A percentile compares a stretch with the other conserved stretches of the same genome.
phyloP scores from a whole-genome alignment of 2,888 invertebrate species.

The Ophioninae sp. region DNA sequence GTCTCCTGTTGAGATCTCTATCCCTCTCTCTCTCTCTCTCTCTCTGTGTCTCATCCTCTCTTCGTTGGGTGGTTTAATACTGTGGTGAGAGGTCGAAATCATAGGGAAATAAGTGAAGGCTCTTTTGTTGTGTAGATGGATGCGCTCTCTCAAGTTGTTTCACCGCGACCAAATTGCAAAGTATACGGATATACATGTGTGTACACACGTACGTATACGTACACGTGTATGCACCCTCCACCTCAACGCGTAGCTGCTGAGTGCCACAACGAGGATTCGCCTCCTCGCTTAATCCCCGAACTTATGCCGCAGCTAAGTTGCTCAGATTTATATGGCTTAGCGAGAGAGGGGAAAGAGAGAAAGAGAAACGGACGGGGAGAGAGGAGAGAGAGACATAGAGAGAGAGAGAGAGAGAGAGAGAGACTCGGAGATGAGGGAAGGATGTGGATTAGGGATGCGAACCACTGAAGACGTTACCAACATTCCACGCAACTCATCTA shows the following conservation, averaged over 20 bases:
- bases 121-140: slow-evolving; percentile 47
- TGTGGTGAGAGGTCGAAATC: slow-evolving; percentile 60
- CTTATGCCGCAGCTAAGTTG: slow-evolving; percentile 79
- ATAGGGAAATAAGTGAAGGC: slow-evolving; percentile 51
- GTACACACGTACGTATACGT: background rate
- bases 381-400: background rate
- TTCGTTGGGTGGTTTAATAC: slow-evolving; percentile 53
- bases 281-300: slow-evolving; percentile 77
- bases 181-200: slow-evolving; percentile 31
- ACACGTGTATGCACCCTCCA: slow-evolving; percentile 12
- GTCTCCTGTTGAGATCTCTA: slow-evolving; percentile 27
- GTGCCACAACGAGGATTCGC: slow-evolving; percentile 68
- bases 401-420: slow-evolving; percentile 32
- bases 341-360: slow-evolving; percentile 57
- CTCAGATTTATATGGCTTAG: slow-evolving; percentile 80
- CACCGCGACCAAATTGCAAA: slow-evolving; percentile 33
- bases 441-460: slow-evolving; percentile 55
- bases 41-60: slow-evolving; percentile 53
- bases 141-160: slow-evolving; percentile 34
- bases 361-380: no score
- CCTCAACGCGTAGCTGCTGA: slow-evolving; percentile 59
- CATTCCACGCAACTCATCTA: slow-evolving; percentile 40
- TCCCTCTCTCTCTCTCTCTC: slow-evolving; percentile 17
- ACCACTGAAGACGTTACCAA: slow-evolving; percentile 36
- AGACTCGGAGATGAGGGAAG: slow-evolving; percentile 46